These are phyloP conservation scores for Apotomis turbidana DNA, from an alignment of 2,888 invertebrate species.

Conservation along the genomic window DNA sequence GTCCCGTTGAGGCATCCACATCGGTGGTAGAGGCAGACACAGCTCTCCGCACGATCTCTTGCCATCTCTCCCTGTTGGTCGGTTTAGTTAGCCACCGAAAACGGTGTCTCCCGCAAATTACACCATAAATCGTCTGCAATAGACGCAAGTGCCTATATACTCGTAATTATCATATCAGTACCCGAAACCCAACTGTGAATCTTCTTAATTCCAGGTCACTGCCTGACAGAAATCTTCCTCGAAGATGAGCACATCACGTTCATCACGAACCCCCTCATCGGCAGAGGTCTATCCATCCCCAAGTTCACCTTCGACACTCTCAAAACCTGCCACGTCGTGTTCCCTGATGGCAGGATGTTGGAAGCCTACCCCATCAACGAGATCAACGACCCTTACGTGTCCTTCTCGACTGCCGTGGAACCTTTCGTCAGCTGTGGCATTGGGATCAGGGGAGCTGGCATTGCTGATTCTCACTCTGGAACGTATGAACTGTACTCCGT, in stretches of 20 bases:
- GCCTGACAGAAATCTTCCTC: conserved; percentile 50
- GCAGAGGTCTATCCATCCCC: conserved; percentile 52
- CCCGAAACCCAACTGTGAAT: too few species aligned
- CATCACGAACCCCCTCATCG: conserved; percentile 50
- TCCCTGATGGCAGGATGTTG: conserved; percentile 54
- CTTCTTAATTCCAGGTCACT: conserved; percentile 49
- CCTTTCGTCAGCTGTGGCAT: conserved; percentile 55
- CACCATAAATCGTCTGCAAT: too few species aligned
- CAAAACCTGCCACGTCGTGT: conserved; percentile 55
- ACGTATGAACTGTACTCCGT: conserved; percentile 59
- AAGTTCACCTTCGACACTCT: conserved; percentile 54
- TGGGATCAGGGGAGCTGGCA: conserved; percentile 49
- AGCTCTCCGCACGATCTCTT: too few species aligned
- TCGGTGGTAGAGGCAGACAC: too few species aligned
- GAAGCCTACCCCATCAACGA: conserved; percentile 56
- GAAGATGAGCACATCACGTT: conserved; percentile 50
- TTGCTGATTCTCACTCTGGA: conserved; percentile 50
- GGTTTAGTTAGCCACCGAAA: too few species aligned
- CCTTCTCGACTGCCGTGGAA: conserved; percentile 43
- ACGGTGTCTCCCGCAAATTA: too few species aligned
- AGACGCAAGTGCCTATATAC: too few species aligned
- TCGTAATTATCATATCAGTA: too few species aligned
- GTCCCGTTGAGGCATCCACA: too few species aligned
- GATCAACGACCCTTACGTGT: conserved; percentile 46
- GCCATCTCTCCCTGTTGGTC: too few species aligned